Conservation (phyloP, 1,140 invertebrate genomes). For the Rhyacophila brunnea region DNA sequence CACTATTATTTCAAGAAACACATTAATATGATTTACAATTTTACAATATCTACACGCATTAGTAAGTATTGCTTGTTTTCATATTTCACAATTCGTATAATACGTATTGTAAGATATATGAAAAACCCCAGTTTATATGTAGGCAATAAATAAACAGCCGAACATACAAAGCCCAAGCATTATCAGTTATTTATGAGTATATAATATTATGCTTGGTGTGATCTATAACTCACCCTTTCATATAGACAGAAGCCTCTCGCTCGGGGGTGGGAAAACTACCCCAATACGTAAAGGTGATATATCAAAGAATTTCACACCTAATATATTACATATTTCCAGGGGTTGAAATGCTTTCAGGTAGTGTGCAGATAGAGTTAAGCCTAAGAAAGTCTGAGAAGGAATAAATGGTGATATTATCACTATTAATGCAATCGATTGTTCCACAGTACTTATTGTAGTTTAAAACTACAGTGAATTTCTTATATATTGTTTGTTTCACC, state of each 20-base stretch:
- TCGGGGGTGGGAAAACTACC: background rate
- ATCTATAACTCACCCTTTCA: slow-evolving; percentile 20
- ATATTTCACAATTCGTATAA: too few relatives aligned
- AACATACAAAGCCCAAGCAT: slow-evolving; percentile 18
- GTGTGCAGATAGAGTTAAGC: too few relatives aligned
- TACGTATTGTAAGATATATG: too few relatives aligned
- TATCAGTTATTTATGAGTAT: slow-evolving; percentile 30
- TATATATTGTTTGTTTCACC: too few relatives aligned
- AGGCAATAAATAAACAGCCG: slow-evolving; percentile 23
- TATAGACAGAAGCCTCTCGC: slow-evolving; percentile 25
- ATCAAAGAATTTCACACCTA: slow-evolving; percentile 32
- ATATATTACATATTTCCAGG: slow-evolving; percentile 28
- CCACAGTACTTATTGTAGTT: too few relatives aligned
- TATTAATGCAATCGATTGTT: too few relatives aligned
- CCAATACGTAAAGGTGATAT: slow-evolving; percentile 20
- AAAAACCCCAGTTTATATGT: slow-evolving; percentile 18
- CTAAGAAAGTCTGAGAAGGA: too few relatives aligned
- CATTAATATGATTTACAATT: slow-evolving; percentile 12
- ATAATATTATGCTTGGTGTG: slow-evolving; percentile 27
- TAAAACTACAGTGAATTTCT: too few relatives aligned
- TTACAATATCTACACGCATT: too few relatives aligned
- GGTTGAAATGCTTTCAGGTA: background rate
- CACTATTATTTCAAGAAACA: too few relatives aligned
- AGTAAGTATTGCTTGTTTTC: too few relatives aligned
- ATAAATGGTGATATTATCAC: too few relatives aligned